Evolutionary conservation across 1,140 invertebrate species (phyloP).

Genomic region (Drosophila willistoni): DNA sequence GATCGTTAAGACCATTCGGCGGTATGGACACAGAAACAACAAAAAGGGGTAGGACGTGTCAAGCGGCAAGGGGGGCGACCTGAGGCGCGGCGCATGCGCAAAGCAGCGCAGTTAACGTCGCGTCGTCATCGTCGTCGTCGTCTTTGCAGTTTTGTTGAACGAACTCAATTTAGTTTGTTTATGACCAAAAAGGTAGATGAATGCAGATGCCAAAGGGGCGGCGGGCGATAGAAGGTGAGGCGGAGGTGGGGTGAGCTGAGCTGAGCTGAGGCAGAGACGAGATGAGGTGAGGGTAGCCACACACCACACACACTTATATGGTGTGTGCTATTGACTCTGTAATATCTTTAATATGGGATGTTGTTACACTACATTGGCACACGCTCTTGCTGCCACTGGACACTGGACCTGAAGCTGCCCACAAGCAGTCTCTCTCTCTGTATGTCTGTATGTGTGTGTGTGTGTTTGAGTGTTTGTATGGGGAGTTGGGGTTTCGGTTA

Average conservation of each 20-base stretch:
- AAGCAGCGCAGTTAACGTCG: conserved; percentile 13
- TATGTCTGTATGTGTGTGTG: conserved; percentile 13
- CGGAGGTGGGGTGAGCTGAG: background rate
- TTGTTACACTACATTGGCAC: conserved; percentile 82
- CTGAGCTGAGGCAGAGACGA: no score
- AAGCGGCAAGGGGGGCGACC: conserved; percentile 19
- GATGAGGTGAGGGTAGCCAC: conserved; percentile 42
- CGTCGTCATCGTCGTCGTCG: conserved; percentile 38
- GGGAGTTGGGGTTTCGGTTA: background rate
- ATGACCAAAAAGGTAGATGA: conserved; percentile 47
- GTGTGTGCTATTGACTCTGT: conserved; percentile 80
- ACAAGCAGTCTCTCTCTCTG: conserved; percentile 32
- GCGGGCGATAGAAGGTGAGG: background rate
- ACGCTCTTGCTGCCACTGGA: conserved; percentile 81
- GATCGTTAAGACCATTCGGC: conserved; percentile 77
- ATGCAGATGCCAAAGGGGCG: conserved; percentile 6
- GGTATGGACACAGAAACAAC: conserved; percentile 37
- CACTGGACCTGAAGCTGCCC: conserved; percentile 43
- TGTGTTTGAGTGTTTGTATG: conserved; percentile 4
- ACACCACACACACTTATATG: conserved; percentile 65
- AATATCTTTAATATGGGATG: conserved; percentile 82
- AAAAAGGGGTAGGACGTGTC: conserved; percentile 33
- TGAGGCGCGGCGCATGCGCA: conserved; percentile 54
- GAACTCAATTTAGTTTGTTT: conserved; percentile 80
- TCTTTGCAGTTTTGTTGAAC: conserved; percentile 73